Base-by-base conservation (phyloP, 2,113 vertebrate genomes). In the Kryptolebias marmoratus region DNA sequence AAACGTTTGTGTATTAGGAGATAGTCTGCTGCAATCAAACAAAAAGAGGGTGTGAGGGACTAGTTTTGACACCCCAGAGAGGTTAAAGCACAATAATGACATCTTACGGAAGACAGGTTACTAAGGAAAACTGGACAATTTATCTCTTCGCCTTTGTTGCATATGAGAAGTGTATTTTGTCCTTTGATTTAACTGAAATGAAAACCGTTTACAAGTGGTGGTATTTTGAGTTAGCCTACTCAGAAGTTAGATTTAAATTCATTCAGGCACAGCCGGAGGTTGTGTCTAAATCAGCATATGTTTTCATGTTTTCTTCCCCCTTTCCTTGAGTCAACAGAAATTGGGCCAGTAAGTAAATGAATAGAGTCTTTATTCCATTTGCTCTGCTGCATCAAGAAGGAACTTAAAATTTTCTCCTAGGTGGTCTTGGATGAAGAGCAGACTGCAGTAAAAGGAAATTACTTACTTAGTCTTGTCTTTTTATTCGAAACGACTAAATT, bases 331-430 rank as follows among this genome's bases (percentile, higher is more conserved):
- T 90, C 87, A 92, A 92, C 88, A 89, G 78, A 39, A 64, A 75
- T 79, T 7, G 10, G 66, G 86, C 83, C 87, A 87, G 81, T 13
- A 11, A 81, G 76, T 73, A 80, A 78, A 67, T 92, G 90, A 92
- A 92, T 91, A 45, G 83, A 80, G 86, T 87, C 91, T 91, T 91
- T 91, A 90, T 91, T 77, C 79, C 42, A 36, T 62, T 50, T 52
- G 72, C 71, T 79, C 22, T 49, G 77, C 74, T 77, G 73, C 71
- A 77, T 70, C 77, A 77, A 69, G 48, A 70, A 70, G 63, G 80
- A 54, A 63, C 82, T 81, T 32, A 31, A 79, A 86, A 75, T 74
- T 57, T 77, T 87, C 84, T 77, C 85, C 74, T 49, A 81, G 88
- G 89, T 91, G 88, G 90, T 91, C 88, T 69, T 28, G 5, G 63